Base-by-base conservation (phyloP, 2,888 invertebrate genomes). In the Celastrina argiolus region DNA sequence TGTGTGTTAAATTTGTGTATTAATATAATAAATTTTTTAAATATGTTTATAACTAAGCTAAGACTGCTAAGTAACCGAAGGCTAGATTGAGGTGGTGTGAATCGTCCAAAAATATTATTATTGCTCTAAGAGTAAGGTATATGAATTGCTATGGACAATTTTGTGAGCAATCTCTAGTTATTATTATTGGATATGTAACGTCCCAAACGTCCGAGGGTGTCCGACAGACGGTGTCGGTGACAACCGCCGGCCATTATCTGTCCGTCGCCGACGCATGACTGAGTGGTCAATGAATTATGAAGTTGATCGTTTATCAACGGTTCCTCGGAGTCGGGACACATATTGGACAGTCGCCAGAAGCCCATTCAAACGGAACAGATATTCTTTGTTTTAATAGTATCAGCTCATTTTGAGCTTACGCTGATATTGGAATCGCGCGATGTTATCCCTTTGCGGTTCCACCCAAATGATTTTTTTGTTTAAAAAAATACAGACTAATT, bases 221-320 rank as follows among this genome's bases (percentile, higher is more conserved):
- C 10, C 26, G 22, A 51, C 64, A 22, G 36, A 45, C 51, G 6
- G n/a, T 64, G 45, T 31, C 45, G 18, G 16, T 8, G 42, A 64
- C 42, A 28, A 45, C 31, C 41, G 31, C 18, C 39, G 45, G 42
- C 26, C 66, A 66, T 70, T 70, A 70, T 69, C 68, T 63, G 63
- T 18, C 67, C 34, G 51, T 41, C 36, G 39, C 61, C 56, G 63
- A 67, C 67, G 68, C 68, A 67, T 70, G 69, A 69, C 68, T 67
- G 67, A 66, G 65, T 69, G 69, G 64, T 58, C 67, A 68, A 64
- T 68, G 69, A 67, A 68, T 68, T 68, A 69, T 70, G 68, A 69
- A 70, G 64, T 16, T 51, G 66, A 66, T 51, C 67, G 66, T 68
- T 64, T 65, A 69, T 70, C 69, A 61, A 56, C 31, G 63, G 63